A percentile compares a stretch with the other conserved stretches of the same genome.
These are phyloP conservation scores for Polydrusus tereticollis DNA, from an alignment of 2,888 invertebrate species.

Conservation along the genomic window DNA sequence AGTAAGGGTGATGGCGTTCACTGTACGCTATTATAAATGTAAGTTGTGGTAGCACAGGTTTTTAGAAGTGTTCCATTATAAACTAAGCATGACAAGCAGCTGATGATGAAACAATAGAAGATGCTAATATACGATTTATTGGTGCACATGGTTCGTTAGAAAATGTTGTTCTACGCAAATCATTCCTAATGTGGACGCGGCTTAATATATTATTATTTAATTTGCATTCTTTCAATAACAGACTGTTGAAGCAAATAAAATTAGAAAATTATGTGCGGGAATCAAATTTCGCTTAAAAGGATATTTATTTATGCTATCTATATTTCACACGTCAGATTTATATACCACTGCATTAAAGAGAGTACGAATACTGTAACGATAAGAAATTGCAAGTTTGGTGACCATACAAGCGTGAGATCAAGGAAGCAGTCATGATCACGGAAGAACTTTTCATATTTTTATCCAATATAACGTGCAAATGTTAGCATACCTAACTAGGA, in stretches of 20 bases:
- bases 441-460: conserved; percentile 21
- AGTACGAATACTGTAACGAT: conserved; percentile 34
- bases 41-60: too few species aligned
- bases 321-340: conserved; percentile 44
- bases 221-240: conserved; percentile 15
- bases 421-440: conserved; percentile 28
- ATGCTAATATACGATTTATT: too few species aligned
- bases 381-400: conserved; percentile 43
- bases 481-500: not conserved
- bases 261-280: conserved; percentile 40
- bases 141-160: too few species aligned
- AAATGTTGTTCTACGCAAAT: too few species aligned
- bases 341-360: conserved; percentile 42
- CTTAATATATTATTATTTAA: too few species aligned
- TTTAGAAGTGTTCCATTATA: too few species aligned
- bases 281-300: conserved; percentile 44
- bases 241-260: conserved; percentile 27
- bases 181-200: too few species aligned
- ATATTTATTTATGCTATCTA: conserved; percentile 37
- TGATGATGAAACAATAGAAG: too few species aligned
- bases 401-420: conserved; percentile 38
- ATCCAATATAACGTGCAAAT: not conserved
- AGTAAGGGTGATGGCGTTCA: too few species aligned
- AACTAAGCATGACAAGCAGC: too few species aligned
- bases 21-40: too few species aligned